Percentiles rank a stretch among this genome's conserved stretches.
These are phyloP conservation scores for Coleophora flavipennella DNA, from an alignment of 2,888 invertebrate genomes.

Conservation along the genomic window DNA sequence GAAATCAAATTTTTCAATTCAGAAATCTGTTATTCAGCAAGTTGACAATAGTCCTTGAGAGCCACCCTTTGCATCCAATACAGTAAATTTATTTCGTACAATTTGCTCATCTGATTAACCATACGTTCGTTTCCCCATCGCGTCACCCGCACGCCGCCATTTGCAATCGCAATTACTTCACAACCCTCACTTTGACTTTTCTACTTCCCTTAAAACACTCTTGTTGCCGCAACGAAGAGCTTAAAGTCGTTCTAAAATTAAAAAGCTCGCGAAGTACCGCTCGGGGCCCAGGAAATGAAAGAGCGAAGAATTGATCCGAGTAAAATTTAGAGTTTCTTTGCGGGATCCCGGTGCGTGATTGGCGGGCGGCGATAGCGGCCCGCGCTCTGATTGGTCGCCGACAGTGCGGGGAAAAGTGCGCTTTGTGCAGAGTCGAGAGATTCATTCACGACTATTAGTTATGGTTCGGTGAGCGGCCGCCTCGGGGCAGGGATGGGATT, in stretches of 20 bases:
- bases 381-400: slow-evolving; percentile 46
- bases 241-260: slow-evolving; percentile 10
- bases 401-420: slow-evolving; percentile 43
- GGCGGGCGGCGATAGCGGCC: slow-evolving; percentile 34
- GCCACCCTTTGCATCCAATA: not conserved
- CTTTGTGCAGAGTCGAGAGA: slow-evolving; percentile 56
- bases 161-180: slow-evolving; percentile 61
- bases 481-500: slow-evolving; percentile 28
- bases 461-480: slow-evolving; percentile 53
- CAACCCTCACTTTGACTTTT: slow-evolving; percentile 6
- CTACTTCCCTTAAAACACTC: not conserved
- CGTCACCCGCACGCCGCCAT: slow-evolving; percentile 49
- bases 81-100: slow-evolving; percentile 13
- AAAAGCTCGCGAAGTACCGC: slow-evolving; percentile 33
- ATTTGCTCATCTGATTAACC: slow-evolving; percentile 50
- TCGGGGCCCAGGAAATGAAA: slow-evolving; percentile 43
- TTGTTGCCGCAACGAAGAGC: slow-evolving; percentile 22
- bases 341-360: slow-evolving; percentile 42
- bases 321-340: slow-evolving; percentile 62
- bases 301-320: slow-evolving; percentile 46
- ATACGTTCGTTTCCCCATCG: slow-evolving; percentile 37
- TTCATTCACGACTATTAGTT: slow-evolving; percentile 69
- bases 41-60: no score
- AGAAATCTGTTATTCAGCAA: no score
- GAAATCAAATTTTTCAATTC: no score